phyloP scores from a whole-genome alignment of 2,888 invertebrate genomes.

The Drosophila nigricruria region DNA sequence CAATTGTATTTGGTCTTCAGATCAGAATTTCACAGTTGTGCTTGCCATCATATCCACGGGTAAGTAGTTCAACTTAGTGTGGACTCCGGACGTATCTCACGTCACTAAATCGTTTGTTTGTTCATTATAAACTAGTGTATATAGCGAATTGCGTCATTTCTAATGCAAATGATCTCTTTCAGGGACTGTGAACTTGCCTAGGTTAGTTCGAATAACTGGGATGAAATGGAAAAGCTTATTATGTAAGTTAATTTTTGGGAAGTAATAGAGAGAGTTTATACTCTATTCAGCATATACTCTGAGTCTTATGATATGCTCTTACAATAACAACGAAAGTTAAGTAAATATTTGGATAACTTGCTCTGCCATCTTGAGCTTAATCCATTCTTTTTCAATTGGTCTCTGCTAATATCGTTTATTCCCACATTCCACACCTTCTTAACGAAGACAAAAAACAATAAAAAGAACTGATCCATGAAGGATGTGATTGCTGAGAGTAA shows the following conservation, averaged over 20 bases:
- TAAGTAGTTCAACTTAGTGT: conserved; percentile 26
- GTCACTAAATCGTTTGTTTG: conserved; percentile 51
- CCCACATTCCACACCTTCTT: conserved; percentile 19
- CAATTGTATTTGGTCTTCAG: conserved; percentile 63
- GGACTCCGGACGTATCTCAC: conserved; percentile 12
- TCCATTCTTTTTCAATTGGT: conserved; percentile 21
- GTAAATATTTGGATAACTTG: conserved; percentile 27
- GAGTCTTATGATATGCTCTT: neutral
- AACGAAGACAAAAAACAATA: conserved; percentile 15
- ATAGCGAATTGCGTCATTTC: conserved; percentile 52
- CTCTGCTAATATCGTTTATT: conserved; percentile 23
- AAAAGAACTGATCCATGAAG: conserved; percentile 27
- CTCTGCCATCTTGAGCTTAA: conserved; percentile 18
- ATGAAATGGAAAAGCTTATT: neutral
- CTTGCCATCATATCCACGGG: conserved; percentile 5
- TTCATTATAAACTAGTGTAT: conserved; percentile 35
- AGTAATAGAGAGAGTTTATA: too few species aligned
- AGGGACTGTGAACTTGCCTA: neutral
- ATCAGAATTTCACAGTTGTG: conserved; percentile 29
- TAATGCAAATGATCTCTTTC: conserved; percentile 19
- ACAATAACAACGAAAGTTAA: conserved; percentile 1
- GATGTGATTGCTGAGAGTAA: conserved; percentile 21
- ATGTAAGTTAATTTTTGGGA: neutral
- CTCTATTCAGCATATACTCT: neutral
- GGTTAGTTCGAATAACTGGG: neutral